phyloP scores from a whole-genome alignment of 92 coral and sea anemone species.

The Bergia sp. region DNA sequence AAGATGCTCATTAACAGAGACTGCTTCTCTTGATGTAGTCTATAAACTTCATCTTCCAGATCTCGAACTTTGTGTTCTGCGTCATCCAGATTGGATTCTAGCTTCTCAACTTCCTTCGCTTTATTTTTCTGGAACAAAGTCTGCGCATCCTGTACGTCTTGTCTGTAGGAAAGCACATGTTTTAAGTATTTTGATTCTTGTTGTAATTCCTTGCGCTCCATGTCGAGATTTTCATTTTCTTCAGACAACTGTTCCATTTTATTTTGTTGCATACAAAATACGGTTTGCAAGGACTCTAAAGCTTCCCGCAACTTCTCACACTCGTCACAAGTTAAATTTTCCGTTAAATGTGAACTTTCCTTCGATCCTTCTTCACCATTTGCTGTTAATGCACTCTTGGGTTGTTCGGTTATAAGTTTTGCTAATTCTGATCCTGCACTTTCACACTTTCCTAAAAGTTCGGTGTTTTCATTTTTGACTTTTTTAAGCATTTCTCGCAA shows the following conservation, averaged over 20 bases:
- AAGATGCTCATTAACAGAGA: slow-evolving; percentile 75
- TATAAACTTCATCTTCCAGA: slow-evolving; percentile 83
- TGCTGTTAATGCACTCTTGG: background rate
- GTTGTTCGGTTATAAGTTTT: slow-evolving; percentile 19
- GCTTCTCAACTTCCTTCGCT: slow-evolving; percentile 70
- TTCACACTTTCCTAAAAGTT: slow-evolving; percentile 28
- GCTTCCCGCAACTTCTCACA: slow-evolving; percentile 64
- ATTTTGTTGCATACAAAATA: slow-evolving; percentile 53
- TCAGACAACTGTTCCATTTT: slow-evolving; percentile 66
- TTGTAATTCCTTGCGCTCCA: slow-evolving; percentile 74
- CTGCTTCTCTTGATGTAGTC: slow-evolving; percentile 89
- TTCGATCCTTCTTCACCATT: background rate
- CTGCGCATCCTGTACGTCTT: slow-evolving; percentile 83
- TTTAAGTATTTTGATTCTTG: slow-evolving; percentile 91
- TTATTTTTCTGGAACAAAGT: slow-evolving; percentile 59
- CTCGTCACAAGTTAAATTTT: slow-evolving; percentile 50
- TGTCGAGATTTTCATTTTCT: slow-evolving; percentile 70
- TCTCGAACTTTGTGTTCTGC: slow-evolving; percentile 85
- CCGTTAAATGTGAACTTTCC: background rate
- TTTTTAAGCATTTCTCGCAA: slow-evolving; percentile 43
- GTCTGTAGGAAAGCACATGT: slow-evolving; percentile 92
- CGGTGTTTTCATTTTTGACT: slow-evolving; percentile 35
- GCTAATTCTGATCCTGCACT: slow-evolving; percentile 27
- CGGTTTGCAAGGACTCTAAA: slow-evolving; percentile 49
- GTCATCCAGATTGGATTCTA: slow-evolving; percentile 82